Base-by-base conservation (phyloP, 2,888 invertebrate genomes). In the Polymixis flavicincta region DNA sequence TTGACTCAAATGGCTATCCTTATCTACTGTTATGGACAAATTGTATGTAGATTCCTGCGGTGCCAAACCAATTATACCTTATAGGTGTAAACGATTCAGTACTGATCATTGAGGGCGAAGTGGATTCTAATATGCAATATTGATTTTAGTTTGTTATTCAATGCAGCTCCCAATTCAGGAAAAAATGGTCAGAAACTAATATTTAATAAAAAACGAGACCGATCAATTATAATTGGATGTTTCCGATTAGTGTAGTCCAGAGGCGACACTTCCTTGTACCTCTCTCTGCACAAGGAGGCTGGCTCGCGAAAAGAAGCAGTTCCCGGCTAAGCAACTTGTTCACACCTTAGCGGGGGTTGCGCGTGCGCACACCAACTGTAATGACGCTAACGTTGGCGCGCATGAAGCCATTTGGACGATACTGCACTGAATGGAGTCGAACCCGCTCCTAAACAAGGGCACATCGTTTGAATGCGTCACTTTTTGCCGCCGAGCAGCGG, bases 401-500 rank as follows among this genome's bases (percentile, higher is more conserved):
- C 88, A 87, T 87, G 79, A 87, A 88, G 87, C 78, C 85, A 88
- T 84, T 88, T 82, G 70, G 74, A 19, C 60, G 57, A 57, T 54
- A 67, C 68, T 73, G 76, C 73, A 37, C 82, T 83, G 84, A 82
- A 81, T 85, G 83, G 76, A 78, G 37, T 63, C 64, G 42, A 69
- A 73, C 71, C 59, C 64, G 72, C 73, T 78, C 88, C 87, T 77
- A 87, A n/a, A 89, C 89, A 90, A 91, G 89, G 87, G 85, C 85
- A 85, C 86, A 86, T 89, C 90, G 89, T 92, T 89, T 89, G 92
- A 90, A 91, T 89, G 91, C 90, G 84, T 81, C 79, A 79, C 85
- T 94, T 94, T 94, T 94, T 94, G 91, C 77, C 50, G 59, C 13
- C 54, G 59, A 55, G 42, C 76, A 55, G 55, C 57, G 66, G 65